A percentile compares a stretch with the other conserved stretches of the same genome.
These are phyloP conservation scores for Pyrocephalus nanus DNA, from an alignment of 2,797 vertebrate genomes.

Conservation along the genomic window DNA sequence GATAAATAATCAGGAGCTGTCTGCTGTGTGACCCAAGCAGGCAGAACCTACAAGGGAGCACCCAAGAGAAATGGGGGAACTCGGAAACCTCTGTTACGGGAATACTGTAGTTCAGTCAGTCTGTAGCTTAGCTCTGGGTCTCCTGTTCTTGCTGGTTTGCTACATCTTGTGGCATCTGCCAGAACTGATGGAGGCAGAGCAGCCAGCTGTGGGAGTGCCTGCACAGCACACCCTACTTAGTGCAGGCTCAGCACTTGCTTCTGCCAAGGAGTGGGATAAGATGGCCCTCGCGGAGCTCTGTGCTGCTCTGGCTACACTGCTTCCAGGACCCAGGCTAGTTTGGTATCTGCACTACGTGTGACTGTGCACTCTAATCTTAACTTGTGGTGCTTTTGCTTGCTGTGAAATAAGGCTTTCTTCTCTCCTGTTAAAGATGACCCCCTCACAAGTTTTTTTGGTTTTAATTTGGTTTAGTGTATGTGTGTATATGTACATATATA, in stretches of 20 bases:
- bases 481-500: slow-evolving; percentile 71
- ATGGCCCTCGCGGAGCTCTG: background rate
- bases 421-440: background rate
- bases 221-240: background rate
- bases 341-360: slow-evolving; percentile 23
- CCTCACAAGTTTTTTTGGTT: slow-evolving; percentile 44
- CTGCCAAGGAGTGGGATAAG: background rate
- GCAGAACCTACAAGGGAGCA: background rate
- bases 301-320: background rate
- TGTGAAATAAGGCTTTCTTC: slow-evolving; percentile 67
- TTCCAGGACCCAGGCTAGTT: slow-evolving; percentile 17
- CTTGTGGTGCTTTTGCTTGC: slow-evolving; percentile 68
- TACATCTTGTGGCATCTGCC: background rate
- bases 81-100: background rate
- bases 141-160: background rate
- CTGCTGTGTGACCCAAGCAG: background rate
- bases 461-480: slow-evolving; percentile 65
- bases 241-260: background rate
- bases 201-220: background rate
- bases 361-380: slow-evolving; percentile 32
- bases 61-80: background rate
- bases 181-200: background rate
- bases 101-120: background rate
- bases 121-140: background rate
- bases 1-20: background rate